Evolutionary conservation across 92 coral and sea anemone genomes (phyloP).

Genomic region (Scolanthus callimorphus): DNA sequence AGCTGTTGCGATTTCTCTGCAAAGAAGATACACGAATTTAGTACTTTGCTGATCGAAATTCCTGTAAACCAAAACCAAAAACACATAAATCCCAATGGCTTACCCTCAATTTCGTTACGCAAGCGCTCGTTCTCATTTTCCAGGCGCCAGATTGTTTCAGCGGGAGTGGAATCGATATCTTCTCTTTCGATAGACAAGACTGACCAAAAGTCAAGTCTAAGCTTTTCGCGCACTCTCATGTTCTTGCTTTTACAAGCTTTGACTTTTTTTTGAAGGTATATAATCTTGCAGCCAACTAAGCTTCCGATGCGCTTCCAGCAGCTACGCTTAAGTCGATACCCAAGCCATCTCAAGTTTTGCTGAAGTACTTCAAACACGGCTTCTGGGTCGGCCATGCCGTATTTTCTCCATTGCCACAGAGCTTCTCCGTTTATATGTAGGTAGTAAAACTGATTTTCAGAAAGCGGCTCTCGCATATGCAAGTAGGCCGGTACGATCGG

Average conservation of each 20-base stretch:
- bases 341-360: neutral
- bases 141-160: neutral
- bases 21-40: too few species aligned
- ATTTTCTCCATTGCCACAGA: neutral
- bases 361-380: neutral
- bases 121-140: neutral
- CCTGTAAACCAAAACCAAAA: too few species aligned
- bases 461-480: too few species aligned
- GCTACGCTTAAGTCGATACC: neutral
- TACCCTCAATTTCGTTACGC: neutral
- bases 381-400: neutral
- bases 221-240: neutral
- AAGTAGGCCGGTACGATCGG: too few species aligned
- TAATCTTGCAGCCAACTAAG: neutral
- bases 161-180: neutral
- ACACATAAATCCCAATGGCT: too few species aligned
- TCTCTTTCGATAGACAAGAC: neutral
- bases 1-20: too few species aligned
- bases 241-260: too few species aligned
- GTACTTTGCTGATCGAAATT: too few species aligned
- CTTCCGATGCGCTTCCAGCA: neutral
- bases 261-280: neutral
- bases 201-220: neutral
- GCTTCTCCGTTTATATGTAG: neutral
- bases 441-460: too few species aligned